Conservation (phyloP, 2,888 invertebrate genomes). For the Stramonita haemastoma region DNA sequence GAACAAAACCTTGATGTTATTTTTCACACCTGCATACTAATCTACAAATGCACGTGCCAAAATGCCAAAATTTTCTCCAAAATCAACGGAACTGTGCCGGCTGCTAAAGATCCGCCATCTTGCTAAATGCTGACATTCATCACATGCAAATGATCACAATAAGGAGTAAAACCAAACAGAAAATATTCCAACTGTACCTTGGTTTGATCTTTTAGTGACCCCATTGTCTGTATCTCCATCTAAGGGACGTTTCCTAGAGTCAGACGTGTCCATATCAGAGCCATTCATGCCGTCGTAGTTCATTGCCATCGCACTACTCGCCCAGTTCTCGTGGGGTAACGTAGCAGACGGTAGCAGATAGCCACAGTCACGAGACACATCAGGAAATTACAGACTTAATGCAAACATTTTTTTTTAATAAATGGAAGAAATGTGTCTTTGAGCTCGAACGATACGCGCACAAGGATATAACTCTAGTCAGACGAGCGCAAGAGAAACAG, state of each 20-base stretch:
- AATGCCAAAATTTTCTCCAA: background rate
- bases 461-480: background rate
- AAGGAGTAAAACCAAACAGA: slow-evolving; percentile 56
- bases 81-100: slow-evolving; percentile 53
- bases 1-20: background rate
- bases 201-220: slow-evolving; percentile 76
- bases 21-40: background rate
- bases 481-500: background rate
- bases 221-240: slow-evolving; percentile 76
- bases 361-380: slow-evolving; percentile 62
- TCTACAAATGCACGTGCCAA: background rate
- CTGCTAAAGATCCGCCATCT: slow-evolving; percentile 71
- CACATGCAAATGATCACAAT: slow-evolving; percentile 50
- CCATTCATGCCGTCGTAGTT: slow-evolving; percentile 75
- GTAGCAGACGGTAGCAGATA: slow-evolving; percentile 55
- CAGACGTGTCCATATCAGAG: slow-evolving; percentile 75
- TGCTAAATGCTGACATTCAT: slow-evolving; percentile 61
- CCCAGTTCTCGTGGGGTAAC: slow-evolving; percentile 76
- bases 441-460: background rate
- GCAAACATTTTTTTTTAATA: slow-evolving; percentile 12
- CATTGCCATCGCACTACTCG: slow-evolving; percentile 71
- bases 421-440: background rate
- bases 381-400: slow-evolving; percentile 41
- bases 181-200: slow-evolving; percentile 74
- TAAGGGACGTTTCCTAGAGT: slow-evolving; percentile 77